Evolutionary conservation across 2,113 vertebrate genomes (phyloP), one percentile per base, ranked within the genome.

Genomic region (Leucopternis melanops): DNA sequence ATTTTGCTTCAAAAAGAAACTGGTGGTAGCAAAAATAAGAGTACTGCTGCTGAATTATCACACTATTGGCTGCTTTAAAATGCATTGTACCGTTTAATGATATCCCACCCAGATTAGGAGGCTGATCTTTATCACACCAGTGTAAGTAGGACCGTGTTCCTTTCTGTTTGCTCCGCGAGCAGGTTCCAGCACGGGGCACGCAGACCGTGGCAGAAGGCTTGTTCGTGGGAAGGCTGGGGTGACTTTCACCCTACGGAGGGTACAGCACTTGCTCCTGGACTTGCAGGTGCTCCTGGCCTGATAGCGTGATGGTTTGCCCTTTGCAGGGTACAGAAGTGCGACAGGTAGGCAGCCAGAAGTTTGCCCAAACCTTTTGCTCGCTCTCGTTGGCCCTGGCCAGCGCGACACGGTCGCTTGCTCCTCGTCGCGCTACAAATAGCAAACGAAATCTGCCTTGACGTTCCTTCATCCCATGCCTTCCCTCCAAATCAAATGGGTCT

Each of bases 321-420:
- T 74, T 66, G 23, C 58, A 14, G 9, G 36, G 21, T n/a, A n/a
- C 25, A 50, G 22, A 8, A n/a, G 10, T 4, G 20, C 20, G 23
- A 26, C n/a, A 73, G 42, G 27, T 65, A 27, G 75, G 42, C 13
- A 82, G 62, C 8, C 45, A 55, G 49, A 45, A 54, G 23, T 61
- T 71, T 91, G 15, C 32, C 66, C 11, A 21, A 25, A n/a, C 45
- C 13, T 86, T 74, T 19, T 44, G 18, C 27, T 88, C 2, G 0
- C 38, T 83, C 50, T 74, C 1, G 0, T 66, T 80, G 18, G 27
- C 45, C 62, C 47, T 52, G 31, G 50, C 29, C 52, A 13, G 6
- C 4, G 16, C 27, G 59, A 57, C 0, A 0, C 1, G 22, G 25
- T 32, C 8, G 0, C 44, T 78, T 52, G 36, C 15, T 50, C 55